Conservation (phyloP, 2,888 invertebrate genomes). For the Zele albiditarsus region DNA sequence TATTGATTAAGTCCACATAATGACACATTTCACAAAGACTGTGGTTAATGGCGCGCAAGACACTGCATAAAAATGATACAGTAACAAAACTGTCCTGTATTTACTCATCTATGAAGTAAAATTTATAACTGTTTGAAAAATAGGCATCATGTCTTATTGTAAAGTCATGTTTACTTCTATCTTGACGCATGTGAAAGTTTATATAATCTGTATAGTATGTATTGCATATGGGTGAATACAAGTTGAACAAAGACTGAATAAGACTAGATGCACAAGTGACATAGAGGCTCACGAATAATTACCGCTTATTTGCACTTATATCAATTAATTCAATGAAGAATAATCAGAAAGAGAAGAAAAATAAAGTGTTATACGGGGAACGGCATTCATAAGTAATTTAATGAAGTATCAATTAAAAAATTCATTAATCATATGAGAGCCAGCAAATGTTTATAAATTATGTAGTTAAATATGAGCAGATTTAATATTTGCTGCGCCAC, state of each 20-base stretch:
- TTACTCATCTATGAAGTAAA: neutral
- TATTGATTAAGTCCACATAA: no score
- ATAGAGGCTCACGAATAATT: constrained; percentile 45
- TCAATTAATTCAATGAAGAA: neutral
- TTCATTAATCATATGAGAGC: constrained; percentile 18
- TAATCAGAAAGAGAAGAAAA: constrained; percentile 21
- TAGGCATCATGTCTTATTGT: neutral
- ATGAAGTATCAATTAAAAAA: constrained; percentile 21
- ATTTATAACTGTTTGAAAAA: neutral
- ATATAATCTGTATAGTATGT: neutral
- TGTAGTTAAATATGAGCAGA: constrained; percentile 5
- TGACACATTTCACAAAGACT: no score
- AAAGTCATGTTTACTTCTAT: neutral
- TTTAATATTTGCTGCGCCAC: constrained; percentile 55
- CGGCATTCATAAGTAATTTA: constrained; percentile 9
- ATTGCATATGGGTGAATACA: constrained; percentile 44
- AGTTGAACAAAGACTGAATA: constrained; percentile 61
- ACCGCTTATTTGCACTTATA: constrained; percentile 28
- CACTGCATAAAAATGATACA: neutral
- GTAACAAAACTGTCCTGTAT: neutral
- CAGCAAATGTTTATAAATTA: constrained; percentile 8
- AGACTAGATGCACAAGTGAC: constrained; percentile 68
- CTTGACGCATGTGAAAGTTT: neutral
- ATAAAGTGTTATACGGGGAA: constrained; percentile 15
- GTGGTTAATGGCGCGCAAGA: neutral